Evolutionary conservation across 2,888 invertebrate genomes (phyloP).

Genomic region (Conomelus anceps): DNA sequence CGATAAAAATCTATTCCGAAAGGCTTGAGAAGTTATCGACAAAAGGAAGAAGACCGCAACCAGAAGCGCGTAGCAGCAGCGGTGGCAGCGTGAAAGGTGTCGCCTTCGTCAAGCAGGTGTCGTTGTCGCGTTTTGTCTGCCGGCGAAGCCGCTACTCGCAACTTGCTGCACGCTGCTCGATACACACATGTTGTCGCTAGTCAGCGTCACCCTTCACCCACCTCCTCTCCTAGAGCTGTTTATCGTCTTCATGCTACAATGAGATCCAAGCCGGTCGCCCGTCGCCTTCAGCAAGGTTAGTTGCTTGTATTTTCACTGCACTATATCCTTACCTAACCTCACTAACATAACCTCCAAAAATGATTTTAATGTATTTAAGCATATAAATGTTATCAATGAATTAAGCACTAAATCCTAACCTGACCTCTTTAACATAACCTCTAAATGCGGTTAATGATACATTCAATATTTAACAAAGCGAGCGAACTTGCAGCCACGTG

Average conservation of each 20-base stretch:
- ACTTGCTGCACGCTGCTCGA: neutral
- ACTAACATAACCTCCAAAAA: too few relatives aligned
- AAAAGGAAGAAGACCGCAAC: slow-evolving; percentile 11
- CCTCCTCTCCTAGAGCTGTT: neutral
- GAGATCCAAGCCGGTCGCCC: slow-evolving; percentile 24
- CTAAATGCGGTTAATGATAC: too few relatives aligned
- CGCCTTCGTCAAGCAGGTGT: neutral
- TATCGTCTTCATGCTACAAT: too few relatives aligned
- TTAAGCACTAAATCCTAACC: too few relatives aligned
- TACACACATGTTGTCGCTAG: neutral
- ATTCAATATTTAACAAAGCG: too few relatives aligned
- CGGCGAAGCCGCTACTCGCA: neutral
- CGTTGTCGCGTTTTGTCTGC: slow-evolving; percentile 5
- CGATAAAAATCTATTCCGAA: slow-evolving; percentile 20
- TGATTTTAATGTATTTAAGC: neutral
- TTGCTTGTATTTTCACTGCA: neutral
- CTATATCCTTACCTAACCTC: neutral
- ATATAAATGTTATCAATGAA: too few relatives aligned
- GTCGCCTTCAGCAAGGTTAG: slow-evolving; percentile 21
- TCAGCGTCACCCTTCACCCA: slow-evolving; percentile 21
- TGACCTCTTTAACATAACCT: too few relatives aligned
- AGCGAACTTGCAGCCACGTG: neutral
- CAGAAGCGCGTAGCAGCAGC: neutral
- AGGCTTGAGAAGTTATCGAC: slow-evolving; percentile 14
- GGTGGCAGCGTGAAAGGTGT: neutral